These are phyloP conservation scores for Drosophila neutralis DNA, from an alignment of 2,888 invertebrate genomes.

Conservation along the genomic window DNA sequence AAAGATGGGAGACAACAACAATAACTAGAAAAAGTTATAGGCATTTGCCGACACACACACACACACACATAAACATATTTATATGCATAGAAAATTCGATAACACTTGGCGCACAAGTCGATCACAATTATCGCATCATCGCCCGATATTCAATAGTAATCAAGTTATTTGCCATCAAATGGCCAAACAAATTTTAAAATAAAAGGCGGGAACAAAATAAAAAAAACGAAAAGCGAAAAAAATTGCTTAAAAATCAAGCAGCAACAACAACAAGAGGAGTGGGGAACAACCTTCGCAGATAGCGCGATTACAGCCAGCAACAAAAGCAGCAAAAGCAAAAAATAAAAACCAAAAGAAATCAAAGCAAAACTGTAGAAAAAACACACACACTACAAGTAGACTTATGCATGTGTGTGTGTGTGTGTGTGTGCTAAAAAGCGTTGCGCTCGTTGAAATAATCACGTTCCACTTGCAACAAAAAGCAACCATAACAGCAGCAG, in stretches of 20 bases:
- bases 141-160: constrained; percentile 25
- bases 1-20: constrained; percentile 26
- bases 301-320: constrained; percentile 39
- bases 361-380: constrained; percentile 53
- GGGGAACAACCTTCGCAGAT: constrained; percentile 64
- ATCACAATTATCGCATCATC: constrained; percentile 24
- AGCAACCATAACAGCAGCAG: constrained; percentile 45
- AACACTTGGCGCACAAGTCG: constrained; percentile 26
- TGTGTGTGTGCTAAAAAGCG: constrained; percentile 48
- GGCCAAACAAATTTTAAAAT: constrained; percentile 38
- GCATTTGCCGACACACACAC: constrained; percentile 20
- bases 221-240: constrained; percentile 3
- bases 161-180: constrained; percentile 44
- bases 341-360: constrained; percentile 54
- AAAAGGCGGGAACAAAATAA: constrained; percentile 39
- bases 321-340: constrained; percentile 27
- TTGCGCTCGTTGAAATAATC: constrained; percentile 80
- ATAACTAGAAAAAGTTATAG: constrained; percentile 25
- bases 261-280: constrained; percentile 27
- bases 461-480: constrained; percentile 83
- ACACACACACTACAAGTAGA: constrained; percentile 2
- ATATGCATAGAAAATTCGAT: constrained; percentile 15
- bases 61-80: neutral
- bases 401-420: constrained; percentile 11
- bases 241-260: constrained; percentile 1